A percentile compares a stretch with the other conserved stretches of the same genome.
These are phyloP conservation scores for Caenorhabditis remanei DNA, from an alignment of 1,140 invertebrate species.

Conservation along the genomic window DNA sequence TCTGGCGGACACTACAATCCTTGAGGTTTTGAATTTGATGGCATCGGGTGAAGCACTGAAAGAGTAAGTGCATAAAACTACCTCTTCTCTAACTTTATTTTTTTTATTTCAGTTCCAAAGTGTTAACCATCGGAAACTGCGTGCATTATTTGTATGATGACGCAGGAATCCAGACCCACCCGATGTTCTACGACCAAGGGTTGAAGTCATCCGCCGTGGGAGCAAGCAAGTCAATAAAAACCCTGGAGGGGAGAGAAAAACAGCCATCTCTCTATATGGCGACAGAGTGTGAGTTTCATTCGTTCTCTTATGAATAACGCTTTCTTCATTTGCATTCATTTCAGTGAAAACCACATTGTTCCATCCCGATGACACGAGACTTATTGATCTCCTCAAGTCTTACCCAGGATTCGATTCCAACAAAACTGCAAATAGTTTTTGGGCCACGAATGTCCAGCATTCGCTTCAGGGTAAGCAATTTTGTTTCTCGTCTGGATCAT, in stretches of 20 bases:
- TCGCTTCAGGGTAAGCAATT: background rate
- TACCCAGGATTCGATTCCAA: background rate
- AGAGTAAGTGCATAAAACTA: background rate
- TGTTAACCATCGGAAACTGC: background rate
- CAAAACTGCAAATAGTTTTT: background rate
- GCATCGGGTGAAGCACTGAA: background rate
- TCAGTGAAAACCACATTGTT: slow-evolving; percentile 1
- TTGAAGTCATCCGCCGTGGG: background rate
- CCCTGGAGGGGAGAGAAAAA: background rate
- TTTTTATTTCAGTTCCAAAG: background rate
- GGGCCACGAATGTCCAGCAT: background rate
- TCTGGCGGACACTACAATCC: background rate
- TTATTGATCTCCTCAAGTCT: background rate
- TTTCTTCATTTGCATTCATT: background rate
- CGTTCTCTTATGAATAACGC: background rate
- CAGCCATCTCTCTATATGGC: background rate
- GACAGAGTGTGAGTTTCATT: background rate
- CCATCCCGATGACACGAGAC: background rate
- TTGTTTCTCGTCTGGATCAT: background rate
- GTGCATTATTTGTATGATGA: background rate
- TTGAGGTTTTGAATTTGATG: background rate
- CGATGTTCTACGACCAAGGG: background rate
- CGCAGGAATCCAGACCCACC: background rate
- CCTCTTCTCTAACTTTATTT: background rate
- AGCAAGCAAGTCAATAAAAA: background rate